Base-by-base conservation (phyloP, 2,888 invertebrate genomes). In the Himalopsyche japonica region DNA sequence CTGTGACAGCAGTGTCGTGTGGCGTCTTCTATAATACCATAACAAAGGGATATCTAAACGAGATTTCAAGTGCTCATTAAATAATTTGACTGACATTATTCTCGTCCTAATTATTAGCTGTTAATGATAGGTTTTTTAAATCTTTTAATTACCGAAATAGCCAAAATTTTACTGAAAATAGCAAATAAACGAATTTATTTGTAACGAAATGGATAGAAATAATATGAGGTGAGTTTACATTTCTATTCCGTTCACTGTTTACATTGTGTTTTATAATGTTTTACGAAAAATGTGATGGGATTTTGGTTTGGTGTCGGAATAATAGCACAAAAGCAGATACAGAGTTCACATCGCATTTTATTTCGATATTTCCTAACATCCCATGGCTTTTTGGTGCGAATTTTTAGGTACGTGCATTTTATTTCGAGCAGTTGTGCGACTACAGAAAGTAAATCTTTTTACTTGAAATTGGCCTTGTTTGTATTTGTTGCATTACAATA, bases 131-230 rank as follows among this genome's bases (percentile, higher is more conserved):
- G 1, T 57, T 2, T 20, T 1, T 2, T 10, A 57, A 57, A 20
- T 20, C 10, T 3, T 24, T 57, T 24, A 57, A 57, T 57, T 24
- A 6, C 57, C 10, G 15, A 57, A 57, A 20, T 57, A 57, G 10
- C 57, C 5, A 20, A 20, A 8, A 57, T 57, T 57, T 57, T 24
- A 57, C 27, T 3, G 76, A 20, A 27, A 24, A 1, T 32, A 76
- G 32, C 34, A 34, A 34, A 76, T 76, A 76, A 76, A 76, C 34
- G 27, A 57, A 76, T 30, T 70, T 20, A 78, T 48, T 34, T 57
- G 57, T 57, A 37, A 15, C 37, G 81, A 57, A 90, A 91, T 91
- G 91, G 91, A 91, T 88, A 91, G 91, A 88, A 92, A 90, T 57
- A 57, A 57, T 88, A 87, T 92, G 91, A 92, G 92, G 92, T 91